phyloP scores from a whole-genome alignment of 2,888 invertebrate species.

The Cheilosia impressa region DNA sequence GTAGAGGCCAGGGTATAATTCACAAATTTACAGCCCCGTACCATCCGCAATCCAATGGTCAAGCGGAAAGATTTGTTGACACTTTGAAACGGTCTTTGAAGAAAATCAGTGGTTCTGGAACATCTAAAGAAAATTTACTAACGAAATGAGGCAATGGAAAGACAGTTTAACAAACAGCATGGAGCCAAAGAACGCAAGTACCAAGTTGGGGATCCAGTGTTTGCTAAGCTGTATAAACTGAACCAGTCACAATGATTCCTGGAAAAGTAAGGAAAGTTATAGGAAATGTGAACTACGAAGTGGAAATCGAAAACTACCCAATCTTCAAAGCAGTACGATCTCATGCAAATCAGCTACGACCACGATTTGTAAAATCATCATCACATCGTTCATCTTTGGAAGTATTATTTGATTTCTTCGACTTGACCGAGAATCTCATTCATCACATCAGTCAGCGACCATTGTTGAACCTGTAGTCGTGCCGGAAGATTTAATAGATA shows the following conservation, averaged over 20 bases:
- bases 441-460: neutral
- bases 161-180: too few species aligned
- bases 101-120: neutral
- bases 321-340: slow-evolving; percentile 1
- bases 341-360: neutral
- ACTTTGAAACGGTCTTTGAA: neutral
- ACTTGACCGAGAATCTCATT: neutral
- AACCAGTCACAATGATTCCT: too few species aligned
- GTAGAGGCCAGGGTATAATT: neutral
- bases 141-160: too few species aligned
- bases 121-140: neutral
- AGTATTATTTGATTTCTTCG: neutral
- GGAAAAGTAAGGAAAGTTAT: neutral
- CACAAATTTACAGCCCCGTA: slow-evolving; percentile 1
- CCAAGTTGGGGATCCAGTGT: too few species aligned
- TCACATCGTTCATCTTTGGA: neutral
- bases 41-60: slow-evolving; percentile 9
- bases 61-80: neutral
- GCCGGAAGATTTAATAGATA: neutral
- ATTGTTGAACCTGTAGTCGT: neutral
- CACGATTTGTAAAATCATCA: neutral
- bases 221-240: too few species aligned
- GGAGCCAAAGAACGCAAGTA: too few species aligned
- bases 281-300: neutral
- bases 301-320: neutral